These are phyloP conservation scores for Drosophila cognata DNA, from an alignment of 2,888 invertebrate species.

Conservation along the genomic window DNA sequence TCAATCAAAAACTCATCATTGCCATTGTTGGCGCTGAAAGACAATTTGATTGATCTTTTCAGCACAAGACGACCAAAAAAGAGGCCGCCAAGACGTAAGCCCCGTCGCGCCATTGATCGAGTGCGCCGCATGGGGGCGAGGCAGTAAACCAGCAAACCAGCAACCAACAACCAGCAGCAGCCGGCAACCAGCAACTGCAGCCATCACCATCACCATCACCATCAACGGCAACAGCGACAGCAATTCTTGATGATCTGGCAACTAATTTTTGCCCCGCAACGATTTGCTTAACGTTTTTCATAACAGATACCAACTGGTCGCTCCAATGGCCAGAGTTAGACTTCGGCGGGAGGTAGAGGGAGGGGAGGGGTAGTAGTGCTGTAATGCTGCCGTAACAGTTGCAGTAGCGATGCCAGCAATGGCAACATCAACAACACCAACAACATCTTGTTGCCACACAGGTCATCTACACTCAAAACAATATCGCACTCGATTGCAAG, in stretches of 20 bases:
- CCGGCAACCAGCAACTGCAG: slow-evolving; percentile 13
- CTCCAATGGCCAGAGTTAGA: slow-evolving; percentile 39
- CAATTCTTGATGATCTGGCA: slow-evolving; percentile 47
- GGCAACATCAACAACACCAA: slow-evolving; percentile 33
- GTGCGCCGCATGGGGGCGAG: slow-evolving; percentile 57
- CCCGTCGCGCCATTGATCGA: slow-evolving; percentile 63
- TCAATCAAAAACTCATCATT: slow-evolving; percentile 69
- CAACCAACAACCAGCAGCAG: neutral
- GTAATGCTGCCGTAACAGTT: slow-evolving; percentile 49
- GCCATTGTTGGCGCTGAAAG: slow-evolving; percentile 63
- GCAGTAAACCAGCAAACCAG: slow-evolving; percentile 9
- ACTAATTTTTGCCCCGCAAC: slow-evolving; percentile 46
- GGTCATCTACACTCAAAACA: slow-evolving; percentile 57
- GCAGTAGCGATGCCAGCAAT: slow-evolving; percentile 44
- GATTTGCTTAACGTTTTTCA: slow-evolving; percentile 55
- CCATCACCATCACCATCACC: slow-evolving; percentile 19
- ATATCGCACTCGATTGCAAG: neutral
- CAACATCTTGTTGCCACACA: slow-evolving; percentile 57
- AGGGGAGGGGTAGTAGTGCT: slow-evolving; percentile 13
- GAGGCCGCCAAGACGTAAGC: slow-evolving; percentile 42
- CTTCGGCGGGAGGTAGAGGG: slow-evolving; percentile 49
- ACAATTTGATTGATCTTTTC: slow-evolving; percentile 73
- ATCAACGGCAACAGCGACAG: slow-evolving; percentile 24
- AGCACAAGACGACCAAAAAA: slow-evolving; percentile 48
- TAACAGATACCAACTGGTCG: slow-evolving; percentile 71